Evolutionary conservation across 2,888 invertebrate genomes (phyloP).

Genomic region (Hypolimnas misippus): DNA sequence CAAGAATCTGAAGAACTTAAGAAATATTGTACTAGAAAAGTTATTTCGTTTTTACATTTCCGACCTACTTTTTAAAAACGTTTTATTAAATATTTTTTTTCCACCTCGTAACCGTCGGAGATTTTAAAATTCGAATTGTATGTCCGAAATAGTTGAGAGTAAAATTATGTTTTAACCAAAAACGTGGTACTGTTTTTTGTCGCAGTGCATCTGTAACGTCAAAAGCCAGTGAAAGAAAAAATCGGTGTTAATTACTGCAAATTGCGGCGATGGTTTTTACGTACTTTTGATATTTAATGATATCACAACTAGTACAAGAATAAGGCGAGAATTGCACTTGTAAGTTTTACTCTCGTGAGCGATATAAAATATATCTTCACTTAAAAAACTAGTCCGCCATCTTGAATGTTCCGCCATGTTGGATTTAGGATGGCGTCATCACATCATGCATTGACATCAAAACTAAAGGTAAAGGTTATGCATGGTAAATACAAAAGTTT

Average conservation of each 20-base stretch:
- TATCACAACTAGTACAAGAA: no score
- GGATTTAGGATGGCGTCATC: no score
- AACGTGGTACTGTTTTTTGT: neutral
- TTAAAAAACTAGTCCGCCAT: no score
- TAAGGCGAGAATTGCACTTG: no score
- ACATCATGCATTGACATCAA: no score
- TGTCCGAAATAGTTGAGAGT: neutral
- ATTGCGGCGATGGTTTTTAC: no score
- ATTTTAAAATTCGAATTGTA: neutral
- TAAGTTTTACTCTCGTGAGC: no score
- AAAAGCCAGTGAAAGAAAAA: neutral
- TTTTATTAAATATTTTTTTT: constrained; percentile 9
- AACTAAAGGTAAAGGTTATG: no score
- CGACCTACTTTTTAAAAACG: constrained; percentile 20
- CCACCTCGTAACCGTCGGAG: neutral
- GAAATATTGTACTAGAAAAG: constrained; percentile 32
- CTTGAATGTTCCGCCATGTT: no score
- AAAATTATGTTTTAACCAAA: neutral
- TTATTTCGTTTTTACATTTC: constrained; percentile 29
- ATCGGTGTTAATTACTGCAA: neutral
- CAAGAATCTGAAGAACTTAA: constrained; percentile 34
- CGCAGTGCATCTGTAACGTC: neutral
- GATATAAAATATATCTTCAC: no score
- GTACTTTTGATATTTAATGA: no score
- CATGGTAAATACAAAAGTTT: no score